Conservation (phyloP, 2,888 invertebrate species). For the Clusia tigrina region DNA sequence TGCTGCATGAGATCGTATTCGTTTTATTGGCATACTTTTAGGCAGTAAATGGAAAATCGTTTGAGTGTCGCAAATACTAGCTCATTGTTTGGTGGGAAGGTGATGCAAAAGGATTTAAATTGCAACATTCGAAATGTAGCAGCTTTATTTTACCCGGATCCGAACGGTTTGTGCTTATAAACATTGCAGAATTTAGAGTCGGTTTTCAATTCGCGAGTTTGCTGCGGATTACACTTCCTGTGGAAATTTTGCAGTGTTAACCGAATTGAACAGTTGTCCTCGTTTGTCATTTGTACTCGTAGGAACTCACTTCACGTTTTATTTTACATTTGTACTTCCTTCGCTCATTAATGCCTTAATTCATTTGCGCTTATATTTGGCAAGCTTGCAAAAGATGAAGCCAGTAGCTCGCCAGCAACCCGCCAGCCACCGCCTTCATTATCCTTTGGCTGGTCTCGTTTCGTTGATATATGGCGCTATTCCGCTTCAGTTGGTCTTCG, state of each 20-base stretch:
- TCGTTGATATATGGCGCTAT: not conserved
- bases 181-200: no score
- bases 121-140: no score
- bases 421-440: not conserved
- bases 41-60: not conserved
- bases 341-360: slow-evolving; percentile 26
- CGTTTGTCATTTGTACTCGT: no score
- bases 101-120: no score
- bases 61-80: not conserved
- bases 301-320: no score
- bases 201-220: no score
- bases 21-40: slow-evolving; percentile 10
- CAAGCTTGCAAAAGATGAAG: not conserved
- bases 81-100: not conserved
- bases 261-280: no score
- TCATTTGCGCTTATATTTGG: slow-evolving; percentile 17
- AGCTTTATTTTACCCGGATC: no score
- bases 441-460: slow-evolving; percentile 17
- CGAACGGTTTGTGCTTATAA: not conserved
- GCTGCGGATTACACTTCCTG: no score
- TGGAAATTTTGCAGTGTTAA: no score
- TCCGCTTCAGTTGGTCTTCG: no score
- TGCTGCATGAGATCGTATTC: not conserved
- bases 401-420: not conserved
- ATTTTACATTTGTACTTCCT: no score